Evolutionary conservation across 2,797 vertebrate species (phyloP).

Genomic region (Karalla daura): DNA sequence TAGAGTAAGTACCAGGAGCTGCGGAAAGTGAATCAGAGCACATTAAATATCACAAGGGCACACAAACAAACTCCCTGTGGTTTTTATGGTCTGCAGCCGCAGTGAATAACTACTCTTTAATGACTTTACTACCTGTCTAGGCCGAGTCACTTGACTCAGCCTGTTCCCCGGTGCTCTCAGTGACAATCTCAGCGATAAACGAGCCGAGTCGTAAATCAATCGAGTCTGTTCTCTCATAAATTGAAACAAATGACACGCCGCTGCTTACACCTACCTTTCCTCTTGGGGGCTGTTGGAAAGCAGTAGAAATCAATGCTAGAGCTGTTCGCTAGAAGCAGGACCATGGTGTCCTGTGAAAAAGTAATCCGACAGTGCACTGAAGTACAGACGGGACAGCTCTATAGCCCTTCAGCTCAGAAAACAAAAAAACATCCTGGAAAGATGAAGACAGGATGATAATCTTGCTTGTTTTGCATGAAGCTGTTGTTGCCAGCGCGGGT

Average conservation of each 20-base stretch:
- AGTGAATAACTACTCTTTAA: slow-evolving; percentile 24
- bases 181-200: slow-evolving; percentile 7
- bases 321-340: slow-evolving; percentile 83
- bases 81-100: slow-evolving; percentile 28
- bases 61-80: background rate
- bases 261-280: slow-evolving; percentile 86
- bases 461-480: slow-evolving; percentile 57
- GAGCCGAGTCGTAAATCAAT: slow-evolving; percentile 33
- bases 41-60: background rate
- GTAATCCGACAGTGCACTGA: slow-evolving; percentile 17
- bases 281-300: slow-evolving; percentile 85
- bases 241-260: background rate
- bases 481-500: slow-evolving; percentile 57
- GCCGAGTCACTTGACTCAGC: slow-evolving; percentile 8
- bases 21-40: slow-evolving; percentile 20
- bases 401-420: background rate
- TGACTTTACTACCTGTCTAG: slow-evolving; percentile 28
- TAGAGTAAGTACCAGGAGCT: background rate
- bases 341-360: slow-evolving; percentile 74
- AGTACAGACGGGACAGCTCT: too few relatives aligned
- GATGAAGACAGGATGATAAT: slow-evolving; percentile 15
- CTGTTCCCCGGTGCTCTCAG: slow-evolving; percentile 18
- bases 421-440: slow-evolving; percentile 28
- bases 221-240: background rate
- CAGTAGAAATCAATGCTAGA: slow-evolving; percentile 77